Percentiles rank a stretch among this genome's conserved stretches.
These are phyloP conservation scores for Ciconia boyciana DNA, from an alignment of 2,113 vertebrate genomes.

Conservation along the genomic window DNA sequence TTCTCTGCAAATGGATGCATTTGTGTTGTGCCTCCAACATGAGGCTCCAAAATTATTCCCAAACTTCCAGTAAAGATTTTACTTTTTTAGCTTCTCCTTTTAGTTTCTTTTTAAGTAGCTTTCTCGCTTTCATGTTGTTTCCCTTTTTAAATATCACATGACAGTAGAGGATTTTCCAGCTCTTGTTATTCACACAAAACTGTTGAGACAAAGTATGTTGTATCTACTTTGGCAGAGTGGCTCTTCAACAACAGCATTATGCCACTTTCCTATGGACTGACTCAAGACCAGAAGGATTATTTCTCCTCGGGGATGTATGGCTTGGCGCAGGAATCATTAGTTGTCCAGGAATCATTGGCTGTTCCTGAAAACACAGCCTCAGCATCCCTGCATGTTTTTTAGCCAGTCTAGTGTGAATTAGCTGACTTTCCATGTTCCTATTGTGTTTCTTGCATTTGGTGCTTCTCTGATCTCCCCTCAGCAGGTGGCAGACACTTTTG, in stretches of 20 bases:
- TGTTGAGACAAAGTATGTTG: not conserved
- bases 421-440: not conserved
- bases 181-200: not conserved
- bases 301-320: not conserved
- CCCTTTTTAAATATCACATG: not conserved
- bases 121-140: not conserved
- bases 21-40: not conserved
- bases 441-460: not conserved
- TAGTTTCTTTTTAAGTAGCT: not conserved
- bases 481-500: not conserved
- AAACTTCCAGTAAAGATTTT: not conserved
- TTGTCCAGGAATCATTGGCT: not conserved
- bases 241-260: fast-evolving
- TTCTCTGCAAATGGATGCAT: not conserved
- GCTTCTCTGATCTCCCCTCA: not conserved
- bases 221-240: not conserved
- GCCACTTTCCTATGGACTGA: not conserved
- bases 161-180: not conserved
- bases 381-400: not conserved
- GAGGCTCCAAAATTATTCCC: not conserved
- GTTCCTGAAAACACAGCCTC: not conserved
- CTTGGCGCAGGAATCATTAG: not conserved
- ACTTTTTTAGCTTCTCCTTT: not conserved
- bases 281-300: not conserved
- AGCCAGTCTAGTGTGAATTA: not conserved